Evolutionary conservation across 1,140 invertebrate genomes (phyloP).

Genomic region (Drosophila pruinosa): DNA sequence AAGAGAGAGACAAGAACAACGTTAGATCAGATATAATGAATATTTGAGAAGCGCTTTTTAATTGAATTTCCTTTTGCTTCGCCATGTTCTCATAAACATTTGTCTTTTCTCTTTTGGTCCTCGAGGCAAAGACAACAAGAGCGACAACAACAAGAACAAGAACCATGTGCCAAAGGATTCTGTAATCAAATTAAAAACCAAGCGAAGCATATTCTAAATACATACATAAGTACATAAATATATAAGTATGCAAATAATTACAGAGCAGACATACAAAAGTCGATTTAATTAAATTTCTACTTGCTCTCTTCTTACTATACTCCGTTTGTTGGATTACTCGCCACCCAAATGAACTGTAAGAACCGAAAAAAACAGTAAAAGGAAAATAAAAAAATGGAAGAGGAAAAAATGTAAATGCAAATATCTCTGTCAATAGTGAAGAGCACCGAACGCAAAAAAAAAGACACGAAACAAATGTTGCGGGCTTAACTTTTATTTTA

Average conservation of each 20-base stretch:
- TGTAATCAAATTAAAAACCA: slow-evolving; percentile 40
- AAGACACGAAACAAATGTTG: slow-evolving; percentile 31
- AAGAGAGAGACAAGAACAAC: slow-evolving; percentile 4
- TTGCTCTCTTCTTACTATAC: neutral
- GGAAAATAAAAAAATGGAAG: slow-evolving; percentile 7
- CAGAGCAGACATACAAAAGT: slow-evolving; percentile 33
- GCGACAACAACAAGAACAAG: slow-evolving; percentile 1
- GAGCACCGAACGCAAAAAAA: slow-evolving; percentile 3
- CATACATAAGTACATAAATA: slow-evolving; percentile 35
- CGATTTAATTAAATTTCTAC: slow-evolving; percentile 72
- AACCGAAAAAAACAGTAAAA: neutral
- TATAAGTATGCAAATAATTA: slow-evolving; percentile 25
- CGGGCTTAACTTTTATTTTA: slow-evolving; percentile 12
- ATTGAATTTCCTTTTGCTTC: slow-evolving; percentile 63
- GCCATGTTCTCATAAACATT: slow-evolving; percentile 42
- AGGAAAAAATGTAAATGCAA: slow-evolving; percentile 18
- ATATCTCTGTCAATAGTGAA: slow-evolving; percentile 38
- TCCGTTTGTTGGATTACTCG: slow-evolving; percentile 16
- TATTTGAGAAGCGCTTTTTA: slow-evolving; percentile 77
- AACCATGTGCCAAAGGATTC: slow-evolving; percentile 53
- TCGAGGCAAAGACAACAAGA: neutral
- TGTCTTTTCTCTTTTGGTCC: slow-evolving; percentile 31
- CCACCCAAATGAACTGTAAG: slow-evolving; percentile 53
- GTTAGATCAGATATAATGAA: slow-evolving; percentile 55
- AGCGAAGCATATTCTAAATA: slow-evolving; percentile 30